phyloP scores from a whole-genome alignment of 2,113 vertebrate genomes.

The Typhlomys cinereus region DNA sequence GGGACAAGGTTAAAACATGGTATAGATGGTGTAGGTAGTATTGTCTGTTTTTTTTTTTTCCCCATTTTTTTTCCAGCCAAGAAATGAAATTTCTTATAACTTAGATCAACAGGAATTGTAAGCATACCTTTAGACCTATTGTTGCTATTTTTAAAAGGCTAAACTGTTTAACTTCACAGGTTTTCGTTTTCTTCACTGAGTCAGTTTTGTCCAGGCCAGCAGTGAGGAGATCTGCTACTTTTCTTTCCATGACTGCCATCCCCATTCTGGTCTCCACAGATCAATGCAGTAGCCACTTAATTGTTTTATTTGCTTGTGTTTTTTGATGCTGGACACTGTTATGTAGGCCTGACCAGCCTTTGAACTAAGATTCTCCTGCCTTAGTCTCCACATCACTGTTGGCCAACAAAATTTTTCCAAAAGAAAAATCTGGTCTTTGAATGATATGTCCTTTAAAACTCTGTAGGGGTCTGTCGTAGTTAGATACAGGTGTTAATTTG shows the following conservation, averaged over 20 bases:
- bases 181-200: no score
- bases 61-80: no score
- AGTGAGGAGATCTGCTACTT: neutral
- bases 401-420: neutral
- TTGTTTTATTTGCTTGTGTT: neutral
- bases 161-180: no score
- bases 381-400: no score
- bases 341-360: neutral
- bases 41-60: neutral
- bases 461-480: no score
- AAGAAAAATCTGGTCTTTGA: slow-evolving; percentile 17
- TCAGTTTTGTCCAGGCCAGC: no score
- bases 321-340: neutral
- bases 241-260: neutral
- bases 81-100: no score
- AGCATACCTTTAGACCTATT: no score
- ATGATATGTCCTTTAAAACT: neutral
- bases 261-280: neutral
- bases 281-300: neutral
- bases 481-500: no score
- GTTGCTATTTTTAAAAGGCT: no score
- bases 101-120: no score
- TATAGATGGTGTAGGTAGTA: neutral
- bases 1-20: neutral
- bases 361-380: no score